Evolutionary conservation across 2,113 vertebrate genomes (phyloP).

Genomic region (Sporophila hypoxantha): DNA sequence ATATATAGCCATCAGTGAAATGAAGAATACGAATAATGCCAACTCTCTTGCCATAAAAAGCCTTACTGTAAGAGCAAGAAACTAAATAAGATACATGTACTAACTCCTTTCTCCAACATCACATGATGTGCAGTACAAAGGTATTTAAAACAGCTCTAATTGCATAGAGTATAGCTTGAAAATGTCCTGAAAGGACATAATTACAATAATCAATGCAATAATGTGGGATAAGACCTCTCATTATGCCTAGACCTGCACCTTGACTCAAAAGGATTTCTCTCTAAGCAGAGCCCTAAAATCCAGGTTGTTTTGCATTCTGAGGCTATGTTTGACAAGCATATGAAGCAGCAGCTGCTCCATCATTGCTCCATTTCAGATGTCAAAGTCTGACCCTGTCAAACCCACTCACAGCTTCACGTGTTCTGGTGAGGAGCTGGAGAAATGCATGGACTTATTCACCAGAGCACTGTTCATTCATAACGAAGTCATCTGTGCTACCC

Average conservation of each 20-base stretch:
- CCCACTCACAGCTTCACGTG: background rate
- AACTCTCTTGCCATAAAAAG: background rate
- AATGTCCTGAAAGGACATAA: conserved; percentile 48
- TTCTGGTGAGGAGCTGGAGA: background rate
- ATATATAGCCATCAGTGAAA: background rate
- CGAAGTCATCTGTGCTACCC: background rate
- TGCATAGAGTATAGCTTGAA: conserved; percentile 43
- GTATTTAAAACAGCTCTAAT: conserved; percentile 61
- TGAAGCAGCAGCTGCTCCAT: background rate
- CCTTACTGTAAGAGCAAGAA: conserved; percentile 47
- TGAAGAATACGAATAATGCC: background rate
- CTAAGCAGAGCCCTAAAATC: background rate
- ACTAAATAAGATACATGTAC: background rate
- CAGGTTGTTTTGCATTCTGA: background rate
- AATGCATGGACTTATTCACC: background rate
- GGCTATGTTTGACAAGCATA: background rate
- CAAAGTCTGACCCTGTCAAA: background rate
- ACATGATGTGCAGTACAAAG: conserved; percentile 35
- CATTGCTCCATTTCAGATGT: background rate
- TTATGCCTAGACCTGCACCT: conserved; percentile 43
- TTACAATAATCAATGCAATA: conserved; percentile 59
- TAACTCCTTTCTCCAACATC: conserved; percentile 1
- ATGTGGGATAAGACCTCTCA: conserved; percentile 27
- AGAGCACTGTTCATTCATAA: background rate
- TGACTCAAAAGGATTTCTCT: background rate